Conservation (phyloP, 1,140 invertebrate genomes). For the Drosophila pachea region DNA sequence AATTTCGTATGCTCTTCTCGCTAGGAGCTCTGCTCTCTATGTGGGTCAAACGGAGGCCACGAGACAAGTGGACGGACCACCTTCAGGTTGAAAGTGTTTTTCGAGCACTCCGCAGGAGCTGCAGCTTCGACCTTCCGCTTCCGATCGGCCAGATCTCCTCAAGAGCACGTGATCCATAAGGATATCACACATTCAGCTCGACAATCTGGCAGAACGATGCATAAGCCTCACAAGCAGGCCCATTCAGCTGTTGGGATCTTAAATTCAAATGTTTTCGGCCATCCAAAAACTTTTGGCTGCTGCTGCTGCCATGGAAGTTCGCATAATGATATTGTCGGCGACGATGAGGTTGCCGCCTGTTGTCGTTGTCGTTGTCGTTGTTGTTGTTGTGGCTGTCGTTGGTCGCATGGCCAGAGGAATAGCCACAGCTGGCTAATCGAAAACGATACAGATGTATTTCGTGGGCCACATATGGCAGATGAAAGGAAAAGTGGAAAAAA, state of each 20-base stretch:
- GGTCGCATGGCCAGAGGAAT: slow-evolving; percentile 8
- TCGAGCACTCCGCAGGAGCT: too few species aligned
- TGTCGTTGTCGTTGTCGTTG: not conserved
- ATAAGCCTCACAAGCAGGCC: not conserved
- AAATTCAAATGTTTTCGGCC: slow-evolving; percentile 23
- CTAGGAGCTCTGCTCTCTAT: too few species aligned
- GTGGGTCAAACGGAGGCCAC: too few species aligned
- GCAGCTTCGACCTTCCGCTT: too few species aligned
- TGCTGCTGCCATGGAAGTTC: slow-evolving; percentile 20
- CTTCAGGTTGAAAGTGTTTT: too few species aligned
- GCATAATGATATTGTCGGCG: slow-evolving; percentile 12
- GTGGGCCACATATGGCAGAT: slow-evolving; percentile 34
- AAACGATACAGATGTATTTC: slow-evolving; percentile 69
- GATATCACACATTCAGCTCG: not conserved
- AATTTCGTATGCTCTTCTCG: not conserved
- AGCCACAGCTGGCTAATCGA: slow-evolving; percentile 28
- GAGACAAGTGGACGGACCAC: too few species aligned
- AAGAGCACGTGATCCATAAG: slow-evolving; percentile 33
- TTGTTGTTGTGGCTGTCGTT: slow-evolving; percentile 11
- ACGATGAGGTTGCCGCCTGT: not conserved
- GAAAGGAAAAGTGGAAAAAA: not conserved
- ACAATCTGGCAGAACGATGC: not conserved
- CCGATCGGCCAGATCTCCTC: slow-evolving; percentile 37
- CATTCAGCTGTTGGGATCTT: not conserved
- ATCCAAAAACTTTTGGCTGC: slow-evolving; percentile 5